These are phyloP conservation scores for Xenentodon cancila DNA, from an alignment of 2,797 vertebrate species.

Conservation along the genomic window DNA sequence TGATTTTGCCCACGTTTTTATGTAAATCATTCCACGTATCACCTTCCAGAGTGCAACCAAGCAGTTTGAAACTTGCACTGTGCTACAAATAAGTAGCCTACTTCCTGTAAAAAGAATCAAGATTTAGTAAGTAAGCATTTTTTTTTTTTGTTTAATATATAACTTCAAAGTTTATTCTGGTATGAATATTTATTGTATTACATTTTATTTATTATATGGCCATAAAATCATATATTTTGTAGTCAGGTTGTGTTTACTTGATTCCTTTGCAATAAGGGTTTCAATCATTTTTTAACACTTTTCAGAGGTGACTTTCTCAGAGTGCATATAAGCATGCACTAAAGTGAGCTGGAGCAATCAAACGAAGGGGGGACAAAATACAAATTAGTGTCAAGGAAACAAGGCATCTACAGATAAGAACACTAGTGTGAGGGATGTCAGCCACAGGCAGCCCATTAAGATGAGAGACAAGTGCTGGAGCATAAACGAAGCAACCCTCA, in stretches of 20 bases:
- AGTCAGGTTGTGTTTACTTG: conserved; percentile 8
- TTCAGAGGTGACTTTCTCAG: not conserved
- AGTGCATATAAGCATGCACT: not conserved
- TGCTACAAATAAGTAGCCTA: not conserved
- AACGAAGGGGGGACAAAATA: conserved; percentile 3
- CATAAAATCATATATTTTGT: conserved; percentile 41
- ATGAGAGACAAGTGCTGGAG: conserved; percentile 26
- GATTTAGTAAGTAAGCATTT: not conserved
- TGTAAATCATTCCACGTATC: no score
- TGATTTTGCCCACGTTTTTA: no score
- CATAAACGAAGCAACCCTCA: conserved; percentile 6
- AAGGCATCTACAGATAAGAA: conserved; percentile 20
- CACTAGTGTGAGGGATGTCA: not conserved
- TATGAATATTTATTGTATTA: conserved; percentile 25
- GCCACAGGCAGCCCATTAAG: conserved; percentile 18
- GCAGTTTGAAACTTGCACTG: not conserved
- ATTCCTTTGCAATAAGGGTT: conserved; percentile 25
- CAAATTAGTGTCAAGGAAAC: conserved; percentile 10
- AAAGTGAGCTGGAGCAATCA: no score
- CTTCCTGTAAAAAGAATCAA: not conserved
- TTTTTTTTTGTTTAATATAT: conserved; percentile 19
- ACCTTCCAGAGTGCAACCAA: not conserved
- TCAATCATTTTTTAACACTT: conserved; percentile 12
- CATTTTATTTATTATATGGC: conserved; percentile 6
- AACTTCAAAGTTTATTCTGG: conserved; percentile 25